Percentiles rank a stretch among this genome's conserved stretches.
These are phyloP conservation scores for Platalea minor DNA, from an alignment of 2,797 vertebrate genomes.

Conservation along the genomic window DNA sequence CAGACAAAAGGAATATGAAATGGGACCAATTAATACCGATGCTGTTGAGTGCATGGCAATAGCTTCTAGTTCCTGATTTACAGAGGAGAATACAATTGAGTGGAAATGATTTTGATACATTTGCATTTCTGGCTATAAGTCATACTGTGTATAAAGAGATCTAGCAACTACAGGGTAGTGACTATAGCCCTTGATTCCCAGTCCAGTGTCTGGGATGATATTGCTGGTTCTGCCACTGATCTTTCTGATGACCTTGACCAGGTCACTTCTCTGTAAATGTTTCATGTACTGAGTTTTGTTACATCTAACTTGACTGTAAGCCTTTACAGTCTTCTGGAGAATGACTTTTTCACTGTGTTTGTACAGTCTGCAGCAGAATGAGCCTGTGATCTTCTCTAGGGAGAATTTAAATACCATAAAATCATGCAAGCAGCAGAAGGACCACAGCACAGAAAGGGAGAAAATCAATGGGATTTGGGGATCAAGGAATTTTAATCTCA, in stretches of 20 bases:
- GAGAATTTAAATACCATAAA: constrained; percentile 38
- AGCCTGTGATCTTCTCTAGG: constrained; percentile 4
- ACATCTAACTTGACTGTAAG: not conserved
- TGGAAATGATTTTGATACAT: constrained; percentile 38
- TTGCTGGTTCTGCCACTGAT: not conserved
- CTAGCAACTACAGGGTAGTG: not conserved
- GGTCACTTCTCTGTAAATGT: not conserved
- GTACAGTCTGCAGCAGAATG: not conserved
- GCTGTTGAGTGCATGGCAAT: constrained; percentile 39
- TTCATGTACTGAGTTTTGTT: not conserved
- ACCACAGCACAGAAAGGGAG: not conserved
- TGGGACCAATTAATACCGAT: constrained; percentile 37
- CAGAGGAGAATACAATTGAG: constrained; percentile 22
- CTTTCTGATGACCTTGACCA: not conserved
- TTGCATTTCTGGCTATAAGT: constrained; percentile 29
- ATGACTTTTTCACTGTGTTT: not conserved
- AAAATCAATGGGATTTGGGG: constrained; percentile 36
- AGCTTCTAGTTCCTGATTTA: constrained; percentile 35
- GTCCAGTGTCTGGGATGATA: not conserved
- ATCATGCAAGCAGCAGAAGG: constrained; percentile 8
- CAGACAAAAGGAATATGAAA: constrained; percentile 68
- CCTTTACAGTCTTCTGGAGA: constrained; percentile 2
- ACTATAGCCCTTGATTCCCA: not conserved
- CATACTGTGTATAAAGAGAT: not conserved
- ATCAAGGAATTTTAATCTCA: constrained; percentile 34